These are phyloP conservation scores for Steinernema feltiae DNA, from an alignment of 1,140 invertebrate genomes.

Conservation along the genomic window DNA sequence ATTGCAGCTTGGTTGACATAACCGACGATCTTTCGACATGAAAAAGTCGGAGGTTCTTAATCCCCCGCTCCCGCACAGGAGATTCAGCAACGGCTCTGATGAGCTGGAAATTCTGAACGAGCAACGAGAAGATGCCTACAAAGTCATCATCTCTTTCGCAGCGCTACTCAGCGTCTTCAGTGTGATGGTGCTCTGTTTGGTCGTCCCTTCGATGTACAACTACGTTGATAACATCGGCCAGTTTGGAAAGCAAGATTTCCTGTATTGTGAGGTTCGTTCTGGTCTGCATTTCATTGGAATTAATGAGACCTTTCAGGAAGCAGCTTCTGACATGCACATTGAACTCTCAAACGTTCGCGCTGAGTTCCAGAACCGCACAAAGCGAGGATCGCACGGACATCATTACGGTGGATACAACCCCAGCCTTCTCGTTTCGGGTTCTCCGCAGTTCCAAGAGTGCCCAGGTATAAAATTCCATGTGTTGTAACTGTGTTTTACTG, in stretches of 20 bases:
- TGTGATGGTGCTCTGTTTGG: slow-evolving; percentile 45
- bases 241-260: slow-evolving; percentile 49
- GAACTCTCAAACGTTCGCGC: slow-evolving; percentile 33
- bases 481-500: slow-evolving; percentile 9
- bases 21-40: slow-evolving; percentile 5
- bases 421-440: slow-evolving; percentile 43
- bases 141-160: slow-evolving; percentile 45
- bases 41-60: slow-evolving; percentile 14
- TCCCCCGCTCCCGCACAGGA: slow-evolving; percentile 25
- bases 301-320: slow-evolving; percentile 24
- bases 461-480: slow-evolving; percentile 38
- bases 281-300: background rate
- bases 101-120: slow-evolving; percentile 35
- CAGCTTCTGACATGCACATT: slow-evolving; percentile 33
- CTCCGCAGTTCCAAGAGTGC: slow-evolving; percentile 56
- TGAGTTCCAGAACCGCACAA: slow-evolving; percentile 29
- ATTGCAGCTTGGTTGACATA: background rate
- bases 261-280: slow-evolving; percentile 56
- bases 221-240: slow-evolving; percentile 48
- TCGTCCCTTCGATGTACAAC: slow-evolving; percentile 54
- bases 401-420: slow-evolving; percentile 52
- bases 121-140: slow-evolving; percentile 46
- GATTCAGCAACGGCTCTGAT: slow-evolving; percentile 25
- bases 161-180: slow-evolving; percentile 44
- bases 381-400: slow-evolving; percentile 34